Evolutionary conservation across 2,888 invertebrate genomes (phyloP), one percentile per base, ranked within the genome.

Genomic region (Unio delphinus): DNA sequence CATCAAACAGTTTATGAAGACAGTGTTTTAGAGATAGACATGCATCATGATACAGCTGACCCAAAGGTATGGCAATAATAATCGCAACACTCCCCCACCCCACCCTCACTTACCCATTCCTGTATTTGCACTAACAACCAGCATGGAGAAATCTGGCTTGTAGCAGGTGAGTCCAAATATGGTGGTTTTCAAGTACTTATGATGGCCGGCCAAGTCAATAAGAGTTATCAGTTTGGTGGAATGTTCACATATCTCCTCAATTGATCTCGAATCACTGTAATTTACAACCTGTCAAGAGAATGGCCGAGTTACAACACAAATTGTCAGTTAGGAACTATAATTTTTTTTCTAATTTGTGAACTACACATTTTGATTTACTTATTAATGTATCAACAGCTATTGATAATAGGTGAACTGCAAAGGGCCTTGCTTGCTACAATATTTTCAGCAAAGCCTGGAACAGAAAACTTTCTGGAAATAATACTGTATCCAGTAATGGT

Each of bases 151-250:
- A 90, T 98, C 97, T 1, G 98, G 98, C 1, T 94, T 95, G 91
- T 97, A 96, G 0, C 97, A 96, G 6, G 96, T 96, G 57, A 99
- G 91, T 0, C 98, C 99, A 90, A 96, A 95, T 57, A 98, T 94
- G 1, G 99, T 99, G 65, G 99, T 99, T 75, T 95, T 93, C 89
- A 98, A 93, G 89, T 99, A 99, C 90, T 98, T 98, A 80, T 95
- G 94, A 91, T 99, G 98, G 0, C 99, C 99, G 5, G 98, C 98
- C 82, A 99, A 92, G 91, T 99, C 99, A 85, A 99, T 94, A 62
- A 90, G 76, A 0, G 97, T 96, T 0, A 99, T 95, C 55, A 99
- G 91, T 90, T 98, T 98, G 11, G 95, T 94, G 3, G 97, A 97
- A 61, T 94, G 92, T 87, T 97, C 97, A 80, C 96, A 96, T 69